Conservation (phyloP, 2,888 invertebrate genomes). For the Dasysyrphus tricinctus region DNA sequence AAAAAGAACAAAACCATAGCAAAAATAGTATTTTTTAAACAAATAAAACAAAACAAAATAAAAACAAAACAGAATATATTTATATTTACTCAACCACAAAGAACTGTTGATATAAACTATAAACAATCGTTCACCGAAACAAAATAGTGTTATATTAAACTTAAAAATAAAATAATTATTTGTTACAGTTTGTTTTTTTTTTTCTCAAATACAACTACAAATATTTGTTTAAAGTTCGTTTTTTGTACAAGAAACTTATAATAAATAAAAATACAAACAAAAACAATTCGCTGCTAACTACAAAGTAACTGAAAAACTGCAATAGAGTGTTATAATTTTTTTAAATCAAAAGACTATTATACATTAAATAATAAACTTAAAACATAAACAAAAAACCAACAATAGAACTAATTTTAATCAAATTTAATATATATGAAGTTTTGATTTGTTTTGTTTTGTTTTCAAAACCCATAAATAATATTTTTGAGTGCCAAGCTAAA, state of each 20-base stretch:
- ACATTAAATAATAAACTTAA: conserved; percentile 56
- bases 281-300: conserved; percentile 70
- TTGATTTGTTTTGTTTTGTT: conserved; percentile 53
- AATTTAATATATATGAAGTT: conserved; percentile 21
- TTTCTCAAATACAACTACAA: conserved; percentile 40
- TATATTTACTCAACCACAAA: conserved; percentile 74
- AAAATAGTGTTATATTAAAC: conserved; percentile 68
- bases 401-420: conserved; percentile 69
- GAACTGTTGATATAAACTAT: conserved; percentile 75
- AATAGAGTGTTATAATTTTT: conserved; percentile 67
- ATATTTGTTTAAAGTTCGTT: conserved; percentile 36
- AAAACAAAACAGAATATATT: conserved; percentile 67
- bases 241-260: conserved; percentile 47
- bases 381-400: conserved; percentile 35
- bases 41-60: conserved; percentile 58
- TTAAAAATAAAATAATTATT: conserved; percentile 37
- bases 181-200: conserved; percentile 9
- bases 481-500: conserved; percentile 83
- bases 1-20: conserved; percentile 67
- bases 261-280: conserved; percentile 46
- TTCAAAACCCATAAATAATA: conserved; percentile 71
- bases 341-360: conserved; percentile 66
- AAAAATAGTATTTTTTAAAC: conserved; percentile 74
- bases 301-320: conserved; percentile 73
- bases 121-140: conserved; percentile 76